Evolutionary conservation across 2,113 vertebrate genomes (phyloP).

Genomic region (Silurus asotus): DNA sequence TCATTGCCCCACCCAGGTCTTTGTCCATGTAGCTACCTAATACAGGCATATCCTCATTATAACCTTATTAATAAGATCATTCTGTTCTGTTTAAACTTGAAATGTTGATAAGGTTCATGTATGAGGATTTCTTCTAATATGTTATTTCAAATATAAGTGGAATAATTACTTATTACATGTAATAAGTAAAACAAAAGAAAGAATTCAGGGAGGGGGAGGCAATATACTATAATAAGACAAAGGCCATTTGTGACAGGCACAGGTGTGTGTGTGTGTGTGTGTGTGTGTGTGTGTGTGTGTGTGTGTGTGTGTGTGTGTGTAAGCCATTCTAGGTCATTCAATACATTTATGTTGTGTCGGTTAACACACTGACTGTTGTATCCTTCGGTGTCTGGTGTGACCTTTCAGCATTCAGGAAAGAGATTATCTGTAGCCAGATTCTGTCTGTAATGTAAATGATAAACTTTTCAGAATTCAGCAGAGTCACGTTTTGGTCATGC

Average conservation of each 20-base stretch:
- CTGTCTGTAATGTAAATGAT: not conserved
- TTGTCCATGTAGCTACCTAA: conserved; percentile 44
- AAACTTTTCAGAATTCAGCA: not conserved
- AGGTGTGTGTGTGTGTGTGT: conserved; percentile 46
- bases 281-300: conserved; percentile 28
- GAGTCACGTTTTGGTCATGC: not conserved
- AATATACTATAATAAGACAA: conserved; percentile 53
- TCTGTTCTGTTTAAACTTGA: not conserved
- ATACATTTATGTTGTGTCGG: conserved; percentile 10
- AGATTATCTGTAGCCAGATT: not conserved
- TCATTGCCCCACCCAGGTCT: conserved; percentile 8
- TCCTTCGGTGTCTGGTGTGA: not conserved
- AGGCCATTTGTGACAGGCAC: conserved; percentile 55
- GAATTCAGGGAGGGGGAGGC: conserved; percentile 4
- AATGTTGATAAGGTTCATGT: not conserved
- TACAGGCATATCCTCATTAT: conserved; percentile 42
- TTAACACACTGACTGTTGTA: conserved; percentile 12
- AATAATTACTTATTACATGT: not conserved
- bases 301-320: not conserved
- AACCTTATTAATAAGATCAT: not conserved
- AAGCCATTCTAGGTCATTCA: conserved; percentile 1
- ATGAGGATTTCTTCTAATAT: not conserved
- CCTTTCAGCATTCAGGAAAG: conserved; percentile 9
- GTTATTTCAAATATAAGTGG: not conserved
- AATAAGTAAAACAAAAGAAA: conserved; percentile 31